These are phyloP conservation scores for Cynocephalus volans DNA, from an alignment of 2,113 vertebrate genomes.

Conservation along the genomic window DNA sequence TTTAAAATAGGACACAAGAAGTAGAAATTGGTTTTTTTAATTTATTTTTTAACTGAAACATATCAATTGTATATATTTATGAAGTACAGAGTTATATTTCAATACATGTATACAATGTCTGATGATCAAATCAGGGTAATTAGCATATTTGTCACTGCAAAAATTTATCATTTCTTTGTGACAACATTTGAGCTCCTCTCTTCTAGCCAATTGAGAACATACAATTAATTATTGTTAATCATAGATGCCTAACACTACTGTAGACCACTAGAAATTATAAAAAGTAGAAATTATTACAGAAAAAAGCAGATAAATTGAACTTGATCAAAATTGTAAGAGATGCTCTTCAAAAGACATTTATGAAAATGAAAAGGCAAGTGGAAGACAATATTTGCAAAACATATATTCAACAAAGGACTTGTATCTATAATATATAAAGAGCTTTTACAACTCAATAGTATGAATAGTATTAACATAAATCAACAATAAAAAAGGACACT, in stretches of 20 bases:
- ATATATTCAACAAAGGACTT: neutral
- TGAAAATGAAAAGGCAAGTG: conserved; percentile 42
- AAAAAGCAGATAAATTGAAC: neutral
- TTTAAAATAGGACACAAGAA: neutral
- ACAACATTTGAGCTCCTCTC: no score
- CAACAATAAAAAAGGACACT: conserved; percentile 3
- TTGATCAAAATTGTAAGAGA: neutral
- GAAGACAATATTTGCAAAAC: conserved; percentile 18
- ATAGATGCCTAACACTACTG: no score
- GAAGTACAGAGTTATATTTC: no score
- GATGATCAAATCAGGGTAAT: no score
- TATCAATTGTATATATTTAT: no score
- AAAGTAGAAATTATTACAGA: neutral
- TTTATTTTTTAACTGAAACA: no score
- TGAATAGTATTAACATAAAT: neutral
- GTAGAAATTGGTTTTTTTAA: neutral
- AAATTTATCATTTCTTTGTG: no score
- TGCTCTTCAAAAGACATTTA: neutral
- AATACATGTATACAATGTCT: no score
- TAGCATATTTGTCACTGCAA: no score
- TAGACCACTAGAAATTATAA: no score
- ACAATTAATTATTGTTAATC: no score
- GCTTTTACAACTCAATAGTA: neutral
- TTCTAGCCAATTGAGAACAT: no score
- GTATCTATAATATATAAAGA: neutral